Evolutionary conservation across 2,797 vertebrate genomes (phyloP), one percentile per base, ranked within the genome.

Genomic region (Calcarius lapponicus): DNA sequence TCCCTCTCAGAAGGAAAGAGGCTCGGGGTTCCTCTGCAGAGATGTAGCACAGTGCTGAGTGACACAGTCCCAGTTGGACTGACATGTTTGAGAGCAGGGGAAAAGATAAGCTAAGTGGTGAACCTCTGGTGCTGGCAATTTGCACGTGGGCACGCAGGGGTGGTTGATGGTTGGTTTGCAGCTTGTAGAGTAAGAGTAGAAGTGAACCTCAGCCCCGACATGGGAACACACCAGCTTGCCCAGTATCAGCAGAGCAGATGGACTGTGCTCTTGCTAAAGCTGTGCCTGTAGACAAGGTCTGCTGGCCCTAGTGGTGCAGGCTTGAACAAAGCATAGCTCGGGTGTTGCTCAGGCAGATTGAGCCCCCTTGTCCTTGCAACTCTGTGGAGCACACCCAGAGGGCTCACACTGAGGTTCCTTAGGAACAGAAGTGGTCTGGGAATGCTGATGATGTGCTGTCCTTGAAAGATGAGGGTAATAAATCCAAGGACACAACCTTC

Each of bases 181-280:
- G 58, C 56, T 38, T 31, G 51, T 13, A 53, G 19, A 69, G 40
- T 8, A 48, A 8, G 19, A 78, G 66, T 10, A 34, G 29, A 84
- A 69, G 45, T 1, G 13, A 56, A 34, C 24, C 69, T 80, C 45
- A 38, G 1, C 10, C 28, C 22, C n/a, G 25, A 4, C 0, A 1
- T 13, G 34, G 66, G 67, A 81, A 36, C 18, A 47, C 57, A 28
- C 18, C 51, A 57, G 38, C 42, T 56, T 64, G 50, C 15, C 16
- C 36, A 24, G 28, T 38, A 9, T 56, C 47, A 36, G 56, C 3
- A 9, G 42, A 56, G 58, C 7, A 3, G 29, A 4, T n/a, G 43
- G 29, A 43, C 72, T 60, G 31, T 42, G 13, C 64, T 79, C 9
- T 2, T 34, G 7, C 58, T 88, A 32, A 34, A 79, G 22, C 53